Percentiles rank a stretch among this genome's conserved stretches.
These are phyloP conservation scores for Pluvialis apricaria DNA, from an alignment of 2,113 vertebrate species.

Conservation along the genomic window DNA sequence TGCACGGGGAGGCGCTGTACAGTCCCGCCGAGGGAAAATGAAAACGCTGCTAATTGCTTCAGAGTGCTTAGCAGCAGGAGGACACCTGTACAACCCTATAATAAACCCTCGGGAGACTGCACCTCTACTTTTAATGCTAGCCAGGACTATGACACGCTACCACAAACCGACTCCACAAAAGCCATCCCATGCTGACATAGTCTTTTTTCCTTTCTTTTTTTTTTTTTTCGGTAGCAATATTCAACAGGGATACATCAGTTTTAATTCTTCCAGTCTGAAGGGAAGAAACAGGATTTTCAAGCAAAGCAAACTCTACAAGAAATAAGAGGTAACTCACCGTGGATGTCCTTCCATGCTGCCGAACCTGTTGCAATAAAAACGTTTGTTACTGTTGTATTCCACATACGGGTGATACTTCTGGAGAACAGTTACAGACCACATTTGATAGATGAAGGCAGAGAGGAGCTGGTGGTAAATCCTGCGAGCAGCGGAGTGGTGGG, in stretches of 20 bases:
- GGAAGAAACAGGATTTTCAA: background rate
- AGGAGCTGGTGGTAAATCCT: slow-evolving; percentile 37
- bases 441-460: slow-evolving; percentile 33
- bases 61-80: background rate
- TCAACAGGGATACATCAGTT: background rate
- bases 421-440: background rate
- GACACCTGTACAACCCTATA: slow-evolving; percentile 58
- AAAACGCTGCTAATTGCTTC: slow-evolving; percentile 37
- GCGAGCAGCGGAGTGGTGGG: background rate
- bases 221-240: background rate
- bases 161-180: background rate
- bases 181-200: background rate
- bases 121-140: background rate
- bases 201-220: rapidly evolving
- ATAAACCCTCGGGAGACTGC: background rate
- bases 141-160: background rate
- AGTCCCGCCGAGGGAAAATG: background rate
- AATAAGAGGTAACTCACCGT: slow-evolving; percentile 71
- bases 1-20: slow-evolving; percentile 28
- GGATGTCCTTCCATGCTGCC: slow-evolving; percentile 44
- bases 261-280: background rate
- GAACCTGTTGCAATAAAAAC: slow-evolving; percentile 79
- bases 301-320: background rate
- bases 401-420: slow-evolving; percentile 28
- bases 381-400: slow-evolving; percentile 63